These are phyloP conservation scores for Ctenosaura bakeri DNA, from an alignment of 2,797 vertebrate genomes.

Conservation along the genomic window DNA sequence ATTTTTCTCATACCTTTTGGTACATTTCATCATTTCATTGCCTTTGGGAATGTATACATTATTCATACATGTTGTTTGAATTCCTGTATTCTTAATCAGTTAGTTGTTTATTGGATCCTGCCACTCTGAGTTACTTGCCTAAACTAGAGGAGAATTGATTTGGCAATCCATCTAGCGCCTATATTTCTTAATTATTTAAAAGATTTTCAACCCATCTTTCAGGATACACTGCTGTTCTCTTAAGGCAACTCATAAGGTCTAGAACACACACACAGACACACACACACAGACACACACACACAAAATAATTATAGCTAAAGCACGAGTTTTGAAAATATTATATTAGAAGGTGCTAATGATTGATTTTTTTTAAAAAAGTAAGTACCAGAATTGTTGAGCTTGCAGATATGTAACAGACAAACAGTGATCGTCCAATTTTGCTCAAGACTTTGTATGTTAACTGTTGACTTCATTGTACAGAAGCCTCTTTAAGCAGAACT, in stretches of 20 bases:
- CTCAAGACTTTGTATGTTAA: background rate
- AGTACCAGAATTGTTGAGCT: background rate
- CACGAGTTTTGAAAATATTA: background rate
- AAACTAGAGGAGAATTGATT: background rate
- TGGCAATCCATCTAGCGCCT: background rate
- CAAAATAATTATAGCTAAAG: background rate
- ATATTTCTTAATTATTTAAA: background rate
- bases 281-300: no score
- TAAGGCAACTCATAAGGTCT: background rate
- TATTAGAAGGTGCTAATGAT: background rate
- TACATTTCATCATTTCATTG: no score
- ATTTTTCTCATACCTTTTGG: background rate
- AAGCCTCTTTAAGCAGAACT: background rate
- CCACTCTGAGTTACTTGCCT: background rate
- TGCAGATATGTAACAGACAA: background rate
- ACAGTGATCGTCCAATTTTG: background rate
- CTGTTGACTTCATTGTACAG: background rate
- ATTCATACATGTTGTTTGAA: background rate
- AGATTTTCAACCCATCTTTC: background rate
- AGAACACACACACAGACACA: background rate
- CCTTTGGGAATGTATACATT: background rate
- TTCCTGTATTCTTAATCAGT: background rate
- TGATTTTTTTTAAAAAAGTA: background rate
- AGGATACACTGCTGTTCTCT: no score
- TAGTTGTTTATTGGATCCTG: background rate